These are phyloP conservation scores for Gorsachius magnificus DNA, from an alignment of 2,797 vertebrate species.

Conservation along the genomic window DNA sequence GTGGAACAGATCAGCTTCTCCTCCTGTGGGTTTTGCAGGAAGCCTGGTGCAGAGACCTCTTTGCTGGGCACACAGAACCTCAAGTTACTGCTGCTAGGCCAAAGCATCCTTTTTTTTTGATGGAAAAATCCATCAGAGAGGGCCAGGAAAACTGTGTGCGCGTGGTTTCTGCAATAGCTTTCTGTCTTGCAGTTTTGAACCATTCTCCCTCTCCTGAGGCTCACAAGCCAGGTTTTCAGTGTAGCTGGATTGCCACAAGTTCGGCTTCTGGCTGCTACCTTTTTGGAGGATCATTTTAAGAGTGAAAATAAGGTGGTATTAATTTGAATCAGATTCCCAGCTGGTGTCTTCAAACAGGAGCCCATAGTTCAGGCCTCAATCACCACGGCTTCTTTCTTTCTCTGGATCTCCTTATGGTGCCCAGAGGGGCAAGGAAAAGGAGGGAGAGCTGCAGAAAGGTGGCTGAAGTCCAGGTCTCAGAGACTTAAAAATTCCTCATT, in stretches of 20 bases:
- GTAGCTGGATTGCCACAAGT: accelerated
- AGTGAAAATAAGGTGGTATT: not conserved
- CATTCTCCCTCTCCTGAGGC: not conserved
- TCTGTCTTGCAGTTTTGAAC: not conserved
- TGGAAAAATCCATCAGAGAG: not conserved
- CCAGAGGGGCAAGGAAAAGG: not conserved
- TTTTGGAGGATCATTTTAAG: not conserved
- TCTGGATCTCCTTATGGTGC: not conserved
- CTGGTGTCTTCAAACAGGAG: not conserved
- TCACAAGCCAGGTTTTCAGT: not conserved
- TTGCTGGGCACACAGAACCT: not conserved
- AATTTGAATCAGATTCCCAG: constrained; percentile 19
- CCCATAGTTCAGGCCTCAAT: not conserved
- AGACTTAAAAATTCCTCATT: constrained; percentile 1
- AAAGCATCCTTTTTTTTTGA: not conserved
- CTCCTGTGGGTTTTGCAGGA: not conserved
- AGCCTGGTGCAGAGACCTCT: not conserved
- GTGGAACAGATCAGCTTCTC: not conserved
- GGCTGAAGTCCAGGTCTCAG: not conserved
- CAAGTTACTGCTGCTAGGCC: not conserved
- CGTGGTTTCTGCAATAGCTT: constrained; percentile 19
- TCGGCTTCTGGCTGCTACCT: not conserved
- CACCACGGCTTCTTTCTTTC: not conserved
- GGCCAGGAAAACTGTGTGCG: constrained; percentile 11
- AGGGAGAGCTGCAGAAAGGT: not conserved